Evolutionary conservation across 2,888 invertebrate genomes (phyloP), one percentile per base, ranked within the genome.

Genomic region (Sphaeridia pumilis): DNA sequence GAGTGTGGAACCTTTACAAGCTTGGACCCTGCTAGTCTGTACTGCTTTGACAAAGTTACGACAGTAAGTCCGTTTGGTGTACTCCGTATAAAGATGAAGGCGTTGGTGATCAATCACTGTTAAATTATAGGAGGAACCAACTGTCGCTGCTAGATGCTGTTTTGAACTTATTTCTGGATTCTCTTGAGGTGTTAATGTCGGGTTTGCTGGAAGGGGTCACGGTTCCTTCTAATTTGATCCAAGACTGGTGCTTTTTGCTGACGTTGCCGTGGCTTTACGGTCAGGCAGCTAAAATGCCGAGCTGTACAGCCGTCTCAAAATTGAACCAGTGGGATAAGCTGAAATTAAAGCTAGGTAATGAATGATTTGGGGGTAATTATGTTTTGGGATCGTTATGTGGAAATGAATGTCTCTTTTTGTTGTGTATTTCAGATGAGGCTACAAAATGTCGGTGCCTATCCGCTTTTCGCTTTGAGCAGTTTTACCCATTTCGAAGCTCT

Each of bases 211-310:
- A 46, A 22, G 21, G 20, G 22, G 38, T 46, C n/a, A 10, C 10
- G 4, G 14, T 52, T 7, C 10, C 22, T 21, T 14, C 4, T n/a
- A 14, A 21, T 10, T 22, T 41, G 7, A 2, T 46, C 14, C 22
- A 28, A 27, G 52, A 52, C 17, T 52, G 52, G 52, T 2, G 38
- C 7, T 52, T 52, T 21, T 28, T 52, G 14, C 14, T 52, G 2
- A 20, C 21, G 2, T n/a, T 52, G 22, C 52, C 52, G 3, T 52
- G 52, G 52, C 2, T 27, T 1, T 12, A 25, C 3, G 31, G 25
- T 4, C 5, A 38, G n/a, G 46, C 3, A 20, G 17, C 27, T 24
- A 10, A 38, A 3, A 12, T 52, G 20, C 46, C 46, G 12, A 41
- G 38, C 14, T 52, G 52, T 41, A 20, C 10, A 2, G 28, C 36